Evolutionary conservation across 2,113 vertebrate genomes (phyloP).

Genomic region (Gallinago undulata): DNA sequence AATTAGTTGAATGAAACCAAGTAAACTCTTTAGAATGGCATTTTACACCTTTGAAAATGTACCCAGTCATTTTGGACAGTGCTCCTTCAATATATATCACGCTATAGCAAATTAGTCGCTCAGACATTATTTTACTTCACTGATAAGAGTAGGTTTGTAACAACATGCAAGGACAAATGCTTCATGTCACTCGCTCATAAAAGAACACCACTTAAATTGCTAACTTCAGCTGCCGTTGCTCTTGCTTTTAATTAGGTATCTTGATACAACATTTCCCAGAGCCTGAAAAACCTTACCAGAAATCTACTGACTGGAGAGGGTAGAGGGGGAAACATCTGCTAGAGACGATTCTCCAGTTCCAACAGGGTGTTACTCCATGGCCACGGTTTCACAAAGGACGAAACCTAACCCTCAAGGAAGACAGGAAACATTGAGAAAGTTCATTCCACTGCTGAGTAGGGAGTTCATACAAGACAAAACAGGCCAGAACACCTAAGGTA

Average conservation of each 20-base stretch:
- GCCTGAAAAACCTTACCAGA: not conserved
- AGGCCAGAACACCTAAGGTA: not conserved
- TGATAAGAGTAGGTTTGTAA: not conserved
- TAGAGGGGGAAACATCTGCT: fast-evolving
- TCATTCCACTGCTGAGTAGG: not conserved
- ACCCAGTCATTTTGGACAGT: not conserved
- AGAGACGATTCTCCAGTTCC: not conserved
- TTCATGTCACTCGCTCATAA: not conserved
- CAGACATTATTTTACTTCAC: not conserved
- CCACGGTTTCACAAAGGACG: not conserved
- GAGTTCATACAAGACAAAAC: not conserved
- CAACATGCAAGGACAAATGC: not conserved
- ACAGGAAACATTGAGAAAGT: not conserved
- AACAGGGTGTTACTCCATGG: not conserved
- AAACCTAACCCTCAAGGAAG: not conserved
- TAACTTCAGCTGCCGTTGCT: not conserved
- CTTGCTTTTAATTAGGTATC: not conserved
- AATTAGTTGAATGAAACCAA: not conserved
- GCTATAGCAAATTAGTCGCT: not conserved
- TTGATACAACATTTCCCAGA: not conserved
- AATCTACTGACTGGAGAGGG: not conserved
- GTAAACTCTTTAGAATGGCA: not conserved
- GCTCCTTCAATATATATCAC: not conserved
- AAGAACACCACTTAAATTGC: not conserved
- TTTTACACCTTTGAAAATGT: not conserved